These are phyloP conservation scores for Panthera leo DNA, from an alignment of 2,113 vertebrate species.

Conservation along the genomic window DNA sequence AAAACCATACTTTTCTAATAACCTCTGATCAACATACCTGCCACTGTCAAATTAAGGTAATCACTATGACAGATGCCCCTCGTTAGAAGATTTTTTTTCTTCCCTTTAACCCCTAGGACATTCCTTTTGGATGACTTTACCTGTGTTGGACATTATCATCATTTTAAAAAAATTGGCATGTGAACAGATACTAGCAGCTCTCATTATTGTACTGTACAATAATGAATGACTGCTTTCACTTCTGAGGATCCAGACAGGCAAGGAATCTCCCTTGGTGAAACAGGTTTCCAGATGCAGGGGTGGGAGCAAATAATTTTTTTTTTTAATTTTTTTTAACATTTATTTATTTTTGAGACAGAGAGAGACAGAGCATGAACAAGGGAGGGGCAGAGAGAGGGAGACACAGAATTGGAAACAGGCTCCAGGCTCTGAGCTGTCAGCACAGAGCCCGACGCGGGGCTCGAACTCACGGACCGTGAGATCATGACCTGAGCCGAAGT, in stretches of 20 bases:
- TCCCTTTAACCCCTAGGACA: neutral
- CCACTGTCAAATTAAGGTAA: neutral
- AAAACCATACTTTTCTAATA: neutral
- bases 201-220: neutral
- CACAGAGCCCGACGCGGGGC: no score
- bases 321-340: no score
- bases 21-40: neutral
- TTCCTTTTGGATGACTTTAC: neutral
- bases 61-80: neutral
- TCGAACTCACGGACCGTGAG: no score
- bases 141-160: neutral
- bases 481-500: no score
- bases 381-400: no score
- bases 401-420: no score
- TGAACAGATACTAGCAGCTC: neutral
- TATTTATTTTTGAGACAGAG: no score
- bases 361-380: no score
- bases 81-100: neutral
- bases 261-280: constrained; percentile 20
- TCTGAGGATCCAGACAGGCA: neutral
- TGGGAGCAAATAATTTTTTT: constrained; percentile 1
- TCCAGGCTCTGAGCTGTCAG: no score
- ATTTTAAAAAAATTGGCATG: neutral
- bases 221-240: neutral
- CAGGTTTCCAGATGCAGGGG: neutral